These are phyloP conservation scores for Argyrosomus regius DNA, from an alignment of 2,797 vertebrate species.

Conservation along the genomic window DNA sequence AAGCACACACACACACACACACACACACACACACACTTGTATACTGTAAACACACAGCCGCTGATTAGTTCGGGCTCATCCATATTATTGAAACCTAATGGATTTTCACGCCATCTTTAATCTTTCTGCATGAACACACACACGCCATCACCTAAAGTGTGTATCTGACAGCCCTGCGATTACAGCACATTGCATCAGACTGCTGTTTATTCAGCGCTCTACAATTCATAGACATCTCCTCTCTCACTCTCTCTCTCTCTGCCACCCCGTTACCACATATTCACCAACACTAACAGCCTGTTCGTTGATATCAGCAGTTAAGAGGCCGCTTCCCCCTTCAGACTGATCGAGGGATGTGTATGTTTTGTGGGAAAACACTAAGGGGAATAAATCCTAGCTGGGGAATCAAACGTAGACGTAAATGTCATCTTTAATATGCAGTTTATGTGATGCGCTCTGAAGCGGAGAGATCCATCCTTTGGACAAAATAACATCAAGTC, in stretches of 20 bases:
- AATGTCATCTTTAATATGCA: slow-evolving; percentile 26
- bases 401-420: background rate
- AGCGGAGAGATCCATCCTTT: slow-evolving; percentile 16
- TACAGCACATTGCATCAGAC: slow-evolving; percentile 75
- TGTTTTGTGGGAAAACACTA: slow-evolving; percentile 11
- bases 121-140: slow-evolving; percentile 53
- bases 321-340: slow-evolving; percentile 24
- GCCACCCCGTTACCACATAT: slow-evolving; percentile 6
- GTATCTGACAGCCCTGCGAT: slow-evolving; percentile 57
- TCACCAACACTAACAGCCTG: slow-evolving; percentile 22
- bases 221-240: slow-evolving; percentile 49
- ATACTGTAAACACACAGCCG: slow-evolving; percentile 37
- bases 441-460: slow-evolving; percentile 1
- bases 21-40: slow-evolving; percentile 7
- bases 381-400: background rate
- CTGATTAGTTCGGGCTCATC: slow-evolving; percentile 59
- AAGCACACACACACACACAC: background rate
- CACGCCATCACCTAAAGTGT: slow-evolving; percentile 41
- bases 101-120: slow-evolving; percentile 54
- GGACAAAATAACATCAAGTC: slow-evolving; percentile 3
- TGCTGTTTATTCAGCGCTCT: slow-evolving; percentile 56
- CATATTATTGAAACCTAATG: slow-evolving; percentile 54
- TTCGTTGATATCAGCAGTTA: slow-evolving; percentile 35
- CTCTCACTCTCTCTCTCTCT: slow-evolving; percentile 12
- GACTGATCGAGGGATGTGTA: slow-evolving; percentile 16